A percentile compares a stretch with the other conserved stretches of the same genome.
Conservation (phyloP, 2,888 invertebrate species). For the Lycia hirtaria region DNA sequence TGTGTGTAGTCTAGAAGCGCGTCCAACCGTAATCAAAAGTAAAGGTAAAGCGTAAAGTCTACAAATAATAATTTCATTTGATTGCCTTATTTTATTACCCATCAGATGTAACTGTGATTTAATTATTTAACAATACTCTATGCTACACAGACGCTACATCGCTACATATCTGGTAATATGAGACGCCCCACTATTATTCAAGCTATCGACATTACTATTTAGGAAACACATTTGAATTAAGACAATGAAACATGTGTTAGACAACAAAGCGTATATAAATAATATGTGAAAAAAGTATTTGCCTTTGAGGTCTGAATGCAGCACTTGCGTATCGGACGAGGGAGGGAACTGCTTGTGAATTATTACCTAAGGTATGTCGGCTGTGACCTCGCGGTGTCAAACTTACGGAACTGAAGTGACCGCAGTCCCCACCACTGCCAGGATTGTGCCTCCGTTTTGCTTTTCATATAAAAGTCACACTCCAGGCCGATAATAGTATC, state of each 20-base stretch:
- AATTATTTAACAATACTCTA: not conserved
- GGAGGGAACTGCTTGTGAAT: conserved; percentile 60
- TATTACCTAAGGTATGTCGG: conserved; percentile 67
- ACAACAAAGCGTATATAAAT: not conserved
- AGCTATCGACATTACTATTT: conserved; percentile 2
- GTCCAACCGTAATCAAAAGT: no score
- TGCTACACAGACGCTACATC: not conserved
- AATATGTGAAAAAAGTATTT: conserved; percentile 8
- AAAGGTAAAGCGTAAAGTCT: no score
- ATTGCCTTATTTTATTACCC: no score
- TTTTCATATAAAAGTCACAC: conserved; percentile 84
- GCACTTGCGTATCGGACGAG: conserved; percentile 33
- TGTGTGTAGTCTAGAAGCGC: no score
- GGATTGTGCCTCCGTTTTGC: conserved; percentile 78
- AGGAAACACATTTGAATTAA: conserved; percentile 23
- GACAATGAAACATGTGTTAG: conserved; percentile 32
- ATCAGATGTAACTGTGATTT: no score
- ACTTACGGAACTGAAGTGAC: conserved; percentile 83
- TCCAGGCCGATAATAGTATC: conserved; percentile 78
- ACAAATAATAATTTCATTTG: no score
- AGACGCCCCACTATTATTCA: not conserved
- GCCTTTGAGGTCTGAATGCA: conserved; percentile 35
- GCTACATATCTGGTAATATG: no score
- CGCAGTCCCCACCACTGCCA: conserved; percentile 73
- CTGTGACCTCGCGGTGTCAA: conserved; percentile 83